Conservation (phyloP, 1,140 invertebrate genomes). For the Grapholita molesta region DNA sequence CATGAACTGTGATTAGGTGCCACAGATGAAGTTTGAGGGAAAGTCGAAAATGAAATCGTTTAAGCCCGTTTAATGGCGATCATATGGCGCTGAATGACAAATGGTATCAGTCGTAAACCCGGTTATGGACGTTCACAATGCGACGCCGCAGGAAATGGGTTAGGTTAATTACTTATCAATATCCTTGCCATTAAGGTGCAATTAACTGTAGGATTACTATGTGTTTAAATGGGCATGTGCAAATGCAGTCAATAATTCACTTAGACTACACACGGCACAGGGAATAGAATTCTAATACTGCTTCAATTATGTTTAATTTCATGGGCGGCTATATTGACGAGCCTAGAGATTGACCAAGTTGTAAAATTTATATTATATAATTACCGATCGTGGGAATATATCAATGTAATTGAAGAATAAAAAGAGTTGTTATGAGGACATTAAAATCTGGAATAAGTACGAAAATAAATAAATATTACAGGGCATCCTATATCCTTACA, state of each 20-base stretch:
- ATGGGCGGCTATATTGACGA: too few species aligned
- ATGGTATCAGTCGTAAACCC: conserved; percentile 33
- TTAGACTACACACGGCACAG: not conserved
- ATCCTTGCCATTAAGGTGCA: not conserved
- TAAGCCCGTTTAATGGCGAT: conserved; percentile 63
- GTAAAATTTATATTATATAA: too few species aligned
- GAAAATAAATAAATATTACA: too few species aligned
- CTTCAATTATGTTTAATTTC: too few species aligned
- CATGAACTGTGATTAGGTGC: conserved; percentile 63
- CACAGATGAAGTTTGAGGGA: conserved; percentile 59
- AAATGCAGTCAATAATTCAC: not conserved
- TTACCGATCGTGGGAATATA: too few species aligned
- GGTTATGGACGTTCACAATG: not conserved
- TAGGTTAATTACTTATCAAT: not conserved
- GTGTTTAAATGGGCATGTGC: not conserved
- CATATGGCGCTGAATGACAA: conserved; percentile 43
- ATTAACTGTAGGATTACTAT: not conserved
- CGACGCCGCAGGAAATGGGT: not conserved
- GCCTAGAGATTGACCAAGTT: too few species aligned
- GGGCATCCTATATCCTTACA: too few species aligned
- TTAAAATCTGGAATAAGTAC: too few species aligned
- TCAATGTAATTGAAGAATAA: too few species aligned
- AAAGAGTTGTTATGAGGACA: too few species aligned
- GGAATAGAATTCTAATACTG: too few species aligned
- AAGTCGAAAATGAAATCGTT: conserved; percentile 70